These are phyloP conservation scores for Dasypus novemcinctus DNA, from an alignment of 2,113 vertebrate species.

Conservation along the genomic window DNA sequence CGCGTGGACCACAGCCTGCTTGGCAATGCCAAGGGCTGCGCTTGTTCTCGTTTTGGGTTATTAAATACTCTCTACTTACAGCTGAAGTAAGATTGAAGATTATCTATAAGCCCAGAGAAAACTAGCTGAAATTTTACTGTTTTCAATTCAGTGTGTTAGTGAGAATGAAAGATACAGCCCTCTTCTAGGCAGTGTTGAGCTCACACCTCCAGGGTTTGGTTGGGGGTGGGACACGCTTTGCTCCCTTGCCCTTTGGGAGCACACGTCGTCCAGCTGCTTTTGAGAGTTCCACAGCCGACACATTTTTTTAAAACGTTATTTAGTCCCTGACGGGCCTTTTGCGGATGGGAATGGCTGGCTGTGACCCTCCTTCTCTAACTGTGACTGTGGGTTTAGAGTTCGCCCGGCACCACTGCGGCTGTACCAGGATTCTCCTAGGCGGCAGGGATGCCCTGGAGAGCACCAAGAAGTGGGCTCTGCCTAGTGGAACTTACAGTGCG, in stretches of 20 bases:
- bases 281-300: background rate
- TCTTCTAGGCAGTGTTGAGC: background rate
- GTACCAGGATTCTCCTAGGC: background rate
- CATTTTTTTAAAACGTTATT: background rate
- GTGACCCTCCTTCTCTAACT: background rate
- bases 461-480: background rate
- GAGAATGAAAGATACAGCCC: background rate
- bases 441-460: background rate
- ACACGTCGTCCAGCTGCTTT: background rate
- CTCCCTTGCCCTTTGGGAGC: background rate
- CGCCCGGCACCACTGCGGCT: background rate
- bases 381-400: background rate
- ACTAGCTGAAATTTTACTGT: background rate
- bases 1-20: background rate
- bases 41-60: constrained; percentile 31
- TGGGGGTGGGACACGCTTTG: background rate
- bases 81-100: constrained; percentile 1
- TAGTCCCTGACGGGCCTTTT: background rate
- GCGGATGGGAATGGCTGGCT: background rate
- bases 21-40: background rate
- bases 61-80: background rate
- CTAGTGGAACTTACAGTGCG: background rate
- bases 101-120: background rate
- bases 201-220: background rate
- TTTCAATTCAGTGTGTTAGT: background rate